phyloP scores from a whole-genome alignment of 2,113 vertebrate genomes.

The Camarhynchus parvulus region DNA sequence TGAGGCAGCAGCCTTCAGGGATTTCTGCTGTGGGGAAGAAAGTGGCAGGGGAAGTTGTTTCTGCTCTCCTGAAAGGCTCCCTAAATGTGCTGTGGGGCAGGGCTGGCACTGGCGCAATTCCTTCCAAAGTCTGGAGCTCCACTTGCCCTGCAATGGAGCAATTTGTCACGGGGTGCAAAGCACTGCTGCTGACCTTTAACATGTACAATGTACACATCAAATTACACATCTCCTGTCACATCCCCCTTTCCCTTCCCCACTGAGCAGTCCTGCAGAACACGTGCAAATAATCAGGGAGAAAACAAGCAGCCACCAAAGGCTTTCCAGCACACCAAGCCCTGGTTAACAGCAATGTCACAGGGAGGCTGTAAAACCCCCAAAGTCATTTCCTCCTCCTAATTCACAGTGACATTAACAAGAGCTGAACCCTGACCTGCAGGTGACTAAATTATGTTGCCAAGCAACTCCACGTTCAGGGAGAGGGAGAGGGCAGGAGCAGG shows the following conservation, averaged over 20 bases:
- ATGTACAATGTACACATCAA: not conserved
- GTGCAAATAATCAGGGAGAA: not conserved
- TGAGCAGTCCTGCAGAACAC: not conserved
- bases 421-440: conserved; percentile 70
- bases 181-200: conserved; percentile 47
- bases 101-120: not conserved
- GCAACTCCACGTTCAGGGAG: conserved; percentile 39
- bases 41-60: not conserved
- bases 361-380: conserved; percentile 52
- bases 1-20: not conserved
- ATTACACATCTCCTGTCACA: not conserved
- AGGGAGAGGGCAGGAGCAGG: not conserved
- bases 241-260: not conserved
- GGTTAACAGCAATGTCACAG: conserved; percentile 44
- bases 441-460: conserved; percentile 72
- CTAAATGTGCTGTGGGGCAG: not conserved
- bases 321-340: not conserved
- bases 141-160: conserved; percentile 49
- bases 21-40: conserved; percentile 15
- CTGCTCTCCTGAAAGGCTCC: not conserved
- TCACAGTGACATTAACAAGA: conserved; percentile 70
- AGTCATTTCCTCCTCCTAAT: conserved; percentile 69
- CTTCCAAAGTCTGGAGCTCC: conserved; percentile 30
- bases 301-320: not conserved
- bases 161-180: conserved; percentile 59